Evolutionary conservation across 2,113 vertebrate genomes (phyloP), one percentile per base, ranked within the genome.

Genomic region (Anguilla rostrata): DNA sequence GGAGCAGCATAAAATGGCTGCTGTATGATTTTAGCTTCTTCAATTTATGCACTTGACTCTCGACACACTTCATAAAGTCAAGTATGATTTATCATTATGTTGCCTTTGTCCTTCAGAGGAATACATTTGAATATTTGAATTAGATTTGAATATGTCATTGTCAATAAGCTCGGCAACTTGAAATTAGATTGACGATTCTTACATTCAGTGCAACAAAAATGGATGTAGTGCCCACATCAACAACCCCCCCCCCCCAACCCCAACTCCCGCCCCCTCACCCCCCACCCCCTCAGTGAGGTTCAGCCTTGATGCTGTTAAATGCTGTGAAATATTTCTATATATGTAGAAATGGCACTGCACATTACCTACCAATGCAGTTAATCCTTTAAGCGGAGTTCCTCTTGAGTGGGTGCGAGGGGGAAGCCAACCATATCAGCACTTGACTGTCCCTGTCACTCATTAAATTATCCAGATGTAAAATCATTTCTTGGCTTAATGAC

Each of bases 391-490:
- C 78, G 82, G 57, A 82, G 85, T 85, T 85, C 80, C 63, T 78
- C 57, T 88, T 78, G 40, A 88, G 39, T 75, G 82, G 84, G 39
- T 84, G 56, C 63, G 57, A 85, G 80, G 11, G 29, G 43, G 26
- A 84, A 81, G 53, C 78, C 83, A 81, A 57, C 78, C 63, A 16
- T 87, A 56, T 84, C 57, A 53, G 83, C 39, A 49, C 79, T 82
- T 53, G 57, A 85, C 83, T 66, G 56, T 85, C 34, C 20, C 41
- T 20, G 40, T 87, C 29, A 80, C n/a, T 81, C 78, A 75, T 63
- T 60, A 82, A 53, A 87, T 71, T 71, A 80, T 84, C 26, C 40
- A 46, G 41, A 57, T 82, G 60, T 34, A 75, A 84, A 85, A 81
- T 82, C 53, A 53, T 86, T 86, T 84, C n/a, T 85, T 78, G n/a